Evolutionary conservation across 2,797 vertebrate species (phyloP), one percentile per base, ranked within the genome.

Genomic region (Masticophis lateralis): DNA sequence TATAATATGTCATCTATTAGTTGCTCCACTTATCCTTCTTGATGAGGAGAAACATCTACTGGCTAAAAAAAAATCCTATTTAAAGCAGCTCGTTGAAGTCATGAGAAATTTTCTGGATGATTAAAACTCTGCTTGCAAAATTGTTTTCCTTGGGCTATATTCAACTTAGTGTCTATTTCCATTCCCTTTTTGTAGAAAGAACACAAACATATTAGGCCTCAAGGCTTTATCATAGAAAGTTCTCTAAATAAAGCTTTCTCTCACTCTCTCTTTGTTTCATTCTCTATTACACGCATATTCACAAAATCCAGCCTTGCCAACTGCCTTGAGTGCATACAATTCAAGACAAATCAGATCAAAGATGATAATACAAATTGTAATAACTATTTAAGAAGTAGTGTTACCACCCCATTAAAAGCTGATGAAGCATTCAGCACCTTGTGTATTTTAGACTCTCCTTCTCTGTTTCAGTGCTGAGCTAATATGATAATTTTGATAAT

Each of bases 81-180:
- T 90, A 94, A 96, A 92, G 94, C 93, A 91, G 88, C 57, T 91
- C 83, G 69, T 95, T 91, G 60, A 92, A 95, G 57, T 86, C 94
- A 95, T 95, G 95, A 95, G 94, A 97, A 95, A 92, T 92, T 96
- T 97, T 95, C 94, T 1, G 93, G 92, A 90, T 92, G 93, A 95
- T 94, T 96, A 86, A 91, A 96, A 96, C 91, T 69, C 90, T 4
- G 88, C 94, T 95, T 22, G 69, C 88, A 96, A 90, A 96, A 95
- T 91, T 96, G 92, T 97, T 97, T 97, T 95, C 87, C 94, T 97
- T 97, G 97, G 95, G 96, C 92, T 51, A 91, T 86, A 27, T 93
- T 96, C 95, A 94, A 51, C 74, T 96, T 94, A 89, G 91, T 96
- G 91, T 96, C 91, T 95, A 95, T 92, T 92, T 97, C 74, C 22